Conservation (phyloP, 1,140 invertebrate genomes). For the Protaetia brevitarsis region DNA sequence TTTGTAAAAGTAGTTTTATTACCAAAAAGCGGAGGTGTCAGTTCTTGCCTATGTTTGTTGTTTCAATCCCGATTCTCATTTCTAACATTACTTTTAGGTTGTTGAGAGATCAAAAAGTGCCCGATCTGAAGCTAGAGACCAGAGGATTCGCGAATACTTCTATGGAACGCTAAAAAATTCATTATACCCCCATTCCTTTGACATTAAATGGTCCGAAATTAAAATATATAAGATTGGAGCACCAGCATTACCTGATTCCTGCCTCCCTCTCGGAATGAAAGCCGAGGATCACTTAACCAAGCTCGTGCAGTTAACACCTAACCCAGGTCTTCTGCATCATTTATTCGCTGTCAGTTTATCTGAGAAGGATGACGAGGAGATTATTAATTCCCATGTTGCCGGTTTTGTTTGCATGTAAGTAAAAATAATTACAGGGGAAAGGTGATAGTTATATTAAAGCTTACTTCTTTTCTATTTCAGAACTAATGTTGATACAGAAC, state of each 20-base stretch:
- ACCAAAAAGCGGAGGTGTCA: conserved; percentile 94
- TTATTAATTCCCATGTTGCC: conserved; percentile 83
- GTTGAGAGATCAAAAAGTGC: conserved; percentile 76
- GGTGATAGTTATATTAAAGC: conserved; percentile 4
- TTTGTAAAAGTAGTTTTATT: conserved; percentile 91
- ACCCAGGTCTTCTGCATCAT: conserved; percentile 78
- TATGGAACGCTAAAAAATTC: conserved; percentile 79
- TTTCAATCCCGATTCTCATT: too few species aligned
- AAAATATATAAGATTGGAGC: conserved; percentile 94
- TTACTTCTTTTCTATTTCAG: conserved; percentile 63
- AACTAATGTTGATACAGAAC: conserved; percentile 84
- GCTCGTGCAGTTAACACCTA: conserved; percentile 76
- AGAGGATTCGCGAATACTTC: conserved; percentile 89
- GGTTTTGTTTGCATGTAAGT: conserved; percentile 95
- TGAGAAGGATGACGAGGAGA: conserved; percentile 71
- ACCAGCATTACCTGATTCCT: conserved; percentile 87
- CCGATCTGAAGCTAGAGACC: conserved; percentile 74
- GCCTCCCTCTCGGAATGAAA: conserved; percentile 94
- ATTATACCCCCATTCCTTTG: conserved; percentile 89
- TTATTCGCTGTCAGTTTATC: conserved; percentile 85
- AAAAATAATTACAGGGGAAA: conserved; percentile 24
- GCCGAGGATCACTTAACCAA: conserved; percentile 90
- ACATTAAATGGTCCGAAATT: conserved; percentile 82
- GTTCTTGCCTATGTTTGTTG: too few species aligned
- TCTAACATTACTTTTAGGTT: conserved; percentile 55